Conservation (phyloP, 2,797 vertebrate species). For the Clarias platycephalus region DNA sequence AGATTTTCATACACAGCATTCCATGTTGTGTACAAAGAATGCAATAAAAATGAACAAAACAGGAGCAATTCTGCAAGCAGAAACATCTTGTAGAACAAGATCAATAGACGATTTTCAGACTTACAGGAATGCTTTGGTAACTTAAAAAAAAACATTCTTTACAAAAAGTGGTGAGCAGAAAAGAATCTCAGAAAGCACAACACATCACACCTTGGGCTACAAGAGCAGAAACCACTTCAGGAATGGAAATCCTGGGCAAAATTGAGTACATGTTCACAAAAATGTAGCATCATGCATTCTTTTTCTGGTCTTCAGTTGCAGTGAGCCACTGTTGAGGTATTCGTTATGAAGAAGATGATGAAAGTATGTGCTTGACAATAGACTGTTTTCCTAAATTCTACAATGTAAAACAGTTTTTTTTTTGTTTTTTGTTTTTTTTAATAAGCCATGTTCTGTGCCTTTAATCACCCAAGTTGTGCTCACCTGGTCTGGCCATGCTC, state of each 20-base stretch:
- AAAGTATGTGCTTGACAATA: neutral
- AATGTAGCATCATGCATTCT: too few relatives aligned
- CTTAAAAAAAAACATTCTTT: neutral
- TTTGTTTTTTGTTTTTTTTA: neutral
- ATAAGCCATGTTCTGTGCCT: neutral
- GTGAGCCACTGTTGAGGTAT: neutral
- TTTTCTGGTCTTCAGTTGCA: neutral
- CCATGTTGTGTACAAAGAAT: neutral
- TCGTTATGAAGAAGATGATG: neutral
- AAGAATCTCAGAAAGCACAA: neutral
- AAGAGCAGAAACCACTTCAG: neutral
- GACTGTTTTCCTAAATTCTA: neutral
- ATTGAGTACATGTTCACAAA: neutral
- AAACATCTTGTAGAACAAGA: neutral
- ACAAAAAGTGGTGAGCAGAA: neutral
- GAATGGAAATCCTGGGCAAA: neutral
- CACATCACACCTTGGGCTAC: neutral
- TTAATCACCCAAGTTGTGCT: slow-evolving; percentile 35
- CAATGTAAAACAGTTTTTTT: too few relatives aligned
- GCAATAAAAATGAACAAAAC: neutral
- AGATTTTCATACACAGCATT: neutral
- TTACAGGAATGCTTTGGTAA: neutral
- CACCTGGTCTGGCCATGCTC: slow-evolving; percentile 96
- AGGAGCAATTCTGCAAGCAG: neutral
- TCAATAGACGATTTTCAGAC: neutral